Evolutionary conservation across 1,140 invertebrate genomes (phyloP), one percentile per base, ranked within the genome.

Genomic region (Macrobrachium nipponense): DNA sequence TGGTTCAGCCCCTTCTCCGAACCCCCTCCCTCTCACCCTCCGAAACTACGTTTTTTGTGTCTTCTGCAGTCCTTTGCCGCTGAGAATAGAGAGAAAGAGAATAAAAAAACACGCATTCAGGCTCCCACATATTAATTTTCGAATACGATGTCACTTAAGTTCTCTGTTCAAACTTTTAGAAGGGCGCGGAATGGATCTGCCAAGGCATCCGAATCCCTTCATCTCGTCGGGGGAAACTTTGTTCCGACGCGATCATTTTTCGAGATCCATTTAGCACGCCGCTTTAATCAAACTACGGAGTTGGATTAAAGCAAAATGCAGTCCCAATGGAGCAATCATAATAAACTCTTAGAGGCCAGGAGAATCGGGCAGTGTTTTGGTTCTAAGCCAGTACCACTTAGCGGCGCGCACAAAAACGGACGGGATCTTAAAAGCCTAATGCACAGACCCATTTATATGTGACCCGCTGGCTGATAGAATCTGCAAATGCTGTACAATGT

Each of bases 401-500:
- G 76, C 87, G 27, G 66, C 80, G 66, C 64, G 66, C 76, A 82
- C 87, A 87, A 87, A 83, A 83, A 83, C 87, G 87, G 81, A 87
- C 87, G 76, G 73, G 80, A 87, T 87, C 87, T 87, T 87, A 87
- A 87, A 87, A 87, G 87, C 87, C 87, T 87, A 87, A 87, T 87
- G 87, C 87, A 83, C 87, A 75, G 80, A 82, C 87, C 87, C 87
- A 87, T 87, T 87, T 87, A 87, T 87, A 87, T 87, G 87, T 87
- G 87, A 87, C 87, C 87, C 80, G 80, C 75, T 78, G 81, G 87
- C 87, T 87, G 87, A 87, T 87, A 87, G 87, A 87, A 87, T 87
- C 87, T 87, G 87, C 87, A 87, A 87, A 87, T 87, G 87, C 87
- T 87, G 80, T 87, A 87, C 87, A 87, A 87, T 87, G 87, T 87